Percentiles rank a stretch among this genome's conserved stretches.
Evolutionary conservation across 2,888 invertebrate genomes (phyloP).

Genomic region (Chloromyia formosa): DNA sequence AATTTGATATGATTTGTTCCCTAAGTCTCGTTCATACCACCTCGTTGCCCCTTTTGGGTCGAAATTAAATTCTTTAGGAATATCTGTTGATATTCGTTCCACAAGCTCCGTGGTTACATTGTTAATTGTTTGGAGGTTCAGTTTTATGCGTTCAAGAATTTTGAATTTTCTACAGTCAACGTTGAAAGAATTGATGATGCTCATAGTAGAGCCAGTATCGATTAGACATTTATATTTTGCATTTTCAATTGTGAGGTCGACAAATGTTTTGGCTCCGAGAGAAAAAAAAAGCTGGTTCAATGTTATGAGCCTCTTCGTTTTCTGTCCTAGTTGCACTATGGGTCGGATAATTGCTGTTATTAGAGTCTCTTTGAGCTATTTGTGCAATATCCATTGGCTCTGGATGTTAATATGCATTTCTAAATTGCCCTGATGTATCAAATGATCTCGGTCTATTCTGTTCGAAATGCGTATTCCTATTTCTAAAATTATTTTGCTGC

Average conservation of each 20-base stretch:
- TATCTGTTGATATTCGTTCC: neutral
- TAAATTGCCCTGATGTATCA: neutral
- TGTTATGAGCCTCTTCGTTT: neutral
- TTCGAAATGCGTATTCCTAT: neutral
- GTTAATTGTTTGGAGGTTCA: neutral
- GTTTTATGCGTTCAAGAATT: neutral
- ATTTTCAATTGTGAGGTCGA: slow-evolving; percentile 1
- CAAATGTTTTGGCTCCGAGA: neutral
- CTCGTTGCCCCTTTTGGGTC: neutral
- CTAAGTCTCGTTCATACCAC: neutral
- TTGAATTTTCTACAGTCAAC: neutral
- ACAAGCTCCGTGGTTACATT: neutral
- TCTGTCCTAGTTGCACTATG: too few species aligned
- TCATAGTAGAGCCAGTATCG: slow-evolving; percentile 9
- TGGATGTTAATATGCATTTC: neutral
- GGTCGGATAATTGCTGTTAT: too few species aligned
- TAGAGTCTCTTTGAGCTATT: neutral
- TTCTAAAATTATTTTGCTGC: too few species aligned
- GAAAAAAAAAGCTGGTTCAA: slow-evolving; percentile 2
- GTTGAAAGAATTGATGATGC: neutral
- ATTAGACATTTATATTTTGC: neutral
- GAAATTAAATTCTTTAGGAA: neutral
- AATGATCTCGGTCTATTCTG: neutral
- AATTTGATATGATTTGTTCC: neutral
- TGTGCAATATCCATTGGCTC: neutral